A percentile compares a stretch with the other conserved stretches of the same genome.
These are phyloP conservation scores for Cyphomyrus plagiostoma DNA, from an alignment of 2,113 vertebrate genomes.

Conservation along the genomic window DNA sequence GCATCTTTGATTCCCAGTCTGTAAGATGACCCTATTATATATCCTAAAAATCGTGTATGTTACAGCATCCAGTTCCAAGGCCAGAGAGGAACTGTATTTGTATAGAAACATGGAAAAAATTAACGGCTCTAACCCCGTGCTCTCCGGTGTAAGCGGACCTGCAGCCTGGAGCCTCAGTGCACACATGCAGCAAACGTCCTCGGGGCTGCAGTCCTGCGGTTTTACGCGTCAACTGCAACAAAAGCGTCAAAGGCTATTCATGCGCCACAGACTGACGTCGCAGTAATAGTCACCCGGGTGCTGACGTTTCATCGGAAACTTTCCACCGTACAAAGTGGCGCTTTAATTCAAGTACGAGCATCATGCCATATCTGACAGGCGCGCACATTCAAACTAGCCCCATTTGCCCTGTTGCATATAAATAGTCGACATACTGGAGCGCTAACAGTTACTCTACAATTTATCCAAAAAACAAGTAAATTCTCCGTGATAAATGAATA, in stretches of 20 bases:
- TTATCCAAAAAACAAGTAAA: not conserved
- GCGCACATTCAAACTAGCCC: not conserved
- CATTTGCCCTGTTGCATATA: not conserved
- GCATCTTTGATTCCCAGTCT: not conserved
- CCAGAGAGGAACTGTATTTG: not conserved
- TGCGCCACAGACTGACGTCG: conserved; percentile 54
- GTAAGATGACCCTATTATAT: not conserved
- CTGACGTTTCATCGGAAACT: conserved; percentile 27
- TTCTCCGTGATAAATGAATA: not conserved
- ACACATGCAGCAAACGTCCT: not conserved
- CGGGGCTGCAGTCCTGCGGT: not conserved
- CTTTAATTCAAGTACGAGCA: conserved; percentile 56
- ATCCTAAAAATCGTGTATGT: not conserved
- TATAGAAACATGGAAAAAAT: not conserved
- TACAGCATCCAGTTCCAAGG: not conserved
- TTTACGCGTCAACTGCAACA: not conserved
- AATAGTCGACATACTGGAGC: not conserved
- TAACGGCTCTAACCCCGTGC: not conserved
- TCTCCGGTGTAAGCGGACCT: not conserved
- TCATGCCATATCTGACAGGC: conserved; percentile 38
- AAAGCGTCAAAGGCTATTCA: not conserved
- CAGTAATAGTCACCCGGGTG: conserved; percentile 57
- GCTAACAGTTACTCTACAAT: not conserved
- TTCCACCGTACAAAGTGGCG: conserved; percentile 50
- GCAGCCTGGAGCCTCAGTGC: not conserved